Evolutionary conservation across 53 echinoderm and acorn worm genomes (phyloP).

Genomic region (Arbacia lixula): DNA sequence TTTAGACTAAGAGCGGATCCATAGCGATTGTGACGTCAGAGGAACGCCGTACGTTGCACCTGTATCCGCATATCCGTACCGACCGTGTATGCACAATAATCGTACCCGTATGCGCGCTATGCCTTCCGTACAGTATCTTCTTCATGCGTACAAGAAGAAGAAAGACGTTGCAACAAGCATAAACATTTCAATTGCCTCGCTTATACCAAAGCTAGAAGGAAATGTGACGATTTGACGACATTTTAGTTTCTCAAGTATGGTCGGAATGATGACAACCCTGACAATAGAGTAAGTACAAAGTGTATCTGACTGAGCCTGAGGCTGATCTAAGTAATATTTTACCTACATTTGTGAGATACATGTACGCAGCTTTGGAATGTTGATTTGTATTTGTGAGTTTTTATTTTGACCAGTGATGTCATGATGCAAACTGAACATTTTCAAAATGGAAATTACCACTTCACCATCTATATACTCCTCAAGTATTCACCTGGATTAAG

Average conservation of each 20-base stretch:
- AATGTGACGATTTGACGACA: not conserved
- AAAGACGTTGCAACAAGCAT: not conserved
- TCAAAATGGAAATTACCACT: not conserved
- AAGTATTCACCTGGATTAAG: too few relatives aligned
- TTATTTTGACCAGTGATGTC: not conserved
- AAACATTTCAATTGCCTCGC: not conserved
- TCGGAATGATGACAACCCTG: not conserved
- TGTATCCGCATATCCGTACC: not conserved
- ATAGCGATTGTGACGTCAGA: conserved; percentile 48
- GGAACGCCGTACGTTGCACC: not conserved
- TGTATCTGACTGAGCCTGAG: not conserved
- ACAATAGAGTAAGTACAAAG: not conserved
- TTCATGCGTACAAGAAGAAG: not conserved
- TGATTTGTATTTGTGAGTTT: not conserved
- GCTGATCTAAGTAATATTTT: not conserved
- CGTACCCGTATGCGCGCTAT: not conserved
- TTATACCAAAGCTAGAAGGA: not conserved
- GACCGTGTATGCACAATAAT: not conserved
- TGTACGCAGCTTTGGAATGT: not conserved
- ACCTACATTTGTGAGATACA: too few relatives aligned
- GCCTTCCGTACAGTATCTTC: not conserved
- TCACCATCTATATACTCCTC: not conserved
- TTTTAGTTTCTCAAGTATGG: not conserved
- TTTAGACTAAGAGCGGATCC: conserved; percentile 16
- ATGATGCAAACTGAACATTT: not conserved